Base-by-base conservation (phyloP, 2,888 invertebrate species). In the Theristus sp. region DNA sequence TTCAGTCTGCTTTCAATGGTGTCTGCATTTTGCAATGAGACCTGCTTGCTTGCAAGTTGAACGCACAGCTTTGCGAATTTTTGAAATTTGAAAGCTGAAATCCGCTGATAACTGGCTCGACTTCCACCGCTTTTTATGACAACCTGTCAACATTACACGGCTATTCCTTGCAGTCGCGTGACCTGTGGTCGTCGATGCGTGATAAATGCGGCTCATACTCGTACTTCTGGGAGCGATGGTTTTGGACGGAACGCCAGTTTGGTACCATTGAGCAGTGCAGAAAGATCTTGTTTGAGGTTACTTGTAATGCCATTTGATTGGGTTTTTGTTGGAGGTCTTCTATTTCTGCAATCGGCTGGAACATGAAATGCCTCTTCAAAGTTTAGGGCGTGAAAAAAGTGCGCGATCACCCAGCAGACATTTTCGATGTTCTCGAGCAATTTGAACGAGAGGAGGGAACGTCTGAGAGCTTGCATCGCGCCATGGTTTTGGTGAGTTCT, bases 371-470 rank as follows among this genome's bases (percentile, higher is more conserved):
- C n/a, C n/a, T n/a, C n/a, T n/a, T n/a, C n/a, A n/a, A n/a, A n/a
- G n/a, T n/a, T 38, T 20, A 80, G 72, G 84, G 84, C 0, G 66
- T 84, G 56, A 74, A 77, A 52, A 75, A 79, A 24, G 80, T 80
- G 29, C 80, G 78, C 66, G 87, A 88, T 75, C 85, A 84, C 81
- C 84, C 86, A 38, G 84, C 86, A 65, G 80, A 80, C 59, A 79
- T 88, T 49, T 83, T 81, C 1, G 81, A 84, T n/a, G 80, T 84
- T 31, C 87, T 86, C 83, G 74, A 84, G 24, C 82, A 84, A 73
- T 85, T 82, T 73, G 89, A 89, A 74, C 77, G 86, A 56, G 84
- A 86, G 74, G 81, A 82, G 71, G 89, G 88, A 26, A 80, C 79
- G 2, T 70, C 84, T 47, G 78, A 81, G 6, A 57, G 29, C 22